Conservation (phyloP, 53 echinoderm and acorn worm genomes). For the Pentamera pediparva region DNA sequence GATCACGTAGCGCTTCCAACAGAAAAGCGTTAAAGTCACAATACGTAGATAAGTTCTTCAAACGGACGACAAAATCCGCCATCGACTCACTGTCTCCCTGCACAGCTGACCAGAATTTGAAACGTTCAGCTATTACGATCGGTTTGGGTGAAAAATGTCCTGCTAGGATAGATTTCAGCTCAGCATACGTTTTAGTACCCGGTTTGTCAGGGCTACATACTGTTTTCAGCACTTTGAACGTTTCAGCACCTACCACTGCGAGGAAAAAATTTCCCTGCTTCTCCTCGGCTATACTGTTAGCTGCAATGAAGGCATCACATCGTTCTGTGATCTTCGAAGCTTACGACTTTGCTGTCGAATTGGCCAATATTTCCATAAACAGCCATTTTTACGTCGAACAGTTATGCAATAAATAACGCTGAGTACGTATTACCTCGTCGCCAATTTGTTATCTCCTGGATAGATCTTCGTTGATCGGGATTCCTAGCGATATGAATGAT, state of each 20-base stretch:
- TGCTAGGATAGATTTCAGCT: neutral
- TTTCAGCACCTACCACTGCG: neutral
- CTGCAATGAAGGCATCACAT: conserved; percentile 3
- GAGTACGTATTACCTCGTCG: neutral
- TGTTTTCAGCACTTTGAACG: conserved; percentile 28
- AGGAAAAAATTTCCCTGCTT: conserved; percentile 25
- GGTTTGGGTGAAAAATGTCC: conserved; percentile 19
- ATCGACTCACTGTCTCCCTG: conserved; percentile 39
- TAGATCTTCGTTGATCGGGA: no score
- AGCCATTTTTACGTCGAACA: neutral
- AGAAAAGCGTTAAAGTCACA: conserved; percentile 50
- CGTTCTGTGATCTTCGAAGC: conserved; percentile 5
- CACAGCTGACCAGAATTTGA: conserved; percentile 33
- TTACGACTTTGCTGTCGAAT: neutral
- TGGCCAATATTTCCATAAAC: neutral
- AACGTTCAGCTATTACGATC: conserved; percentile 2
- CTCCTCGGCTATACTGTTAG: neutral
- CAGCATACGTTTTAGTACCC: neutral
- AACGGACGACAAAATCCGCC: conserved; percentile 26
- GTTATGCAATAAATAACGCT: no score
- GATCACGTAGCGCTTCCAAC: conserved; percentile 40
- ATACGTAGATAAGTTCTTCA: conserved; percentile 27
- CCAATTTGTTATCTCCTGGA: neutral
- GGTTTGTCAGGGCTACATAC: conserved; percentile 22
- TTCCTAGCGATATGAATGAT: no score